Evolutionary conservation across 2,113 vertebrate species (phyloP).

Genomic region (Alligator mississippiensis): DNA sequence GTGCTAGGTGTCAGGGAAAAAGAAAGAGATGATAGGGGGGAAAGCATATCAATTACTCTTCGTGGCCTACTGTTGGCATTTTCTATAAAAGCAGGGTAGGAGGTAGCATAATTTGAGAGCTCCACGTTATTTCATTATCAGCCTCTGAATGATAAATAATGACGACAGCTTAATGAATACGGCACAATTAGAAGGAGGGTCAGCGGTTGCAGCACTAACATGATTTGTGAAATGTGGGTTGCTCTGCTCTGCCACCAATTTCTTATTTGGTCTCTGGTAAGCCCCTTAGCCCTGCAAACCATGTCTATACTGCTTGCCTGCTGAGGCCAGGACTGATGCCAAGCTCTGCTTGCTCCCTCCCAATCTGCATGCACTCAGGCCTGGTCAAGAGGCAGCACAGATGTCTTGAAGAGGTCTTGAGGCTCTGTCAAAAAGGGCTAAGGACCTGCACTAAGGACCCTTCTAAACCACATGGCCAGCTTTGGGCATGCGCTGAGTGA

Average conservation of each 20-base stretch:
- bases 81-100: rapidly evolving
- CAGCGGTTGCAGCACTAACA: not conserved
- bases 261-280: not conserved
- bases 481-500: too few species aligned
- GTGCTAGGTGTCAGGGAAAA: not conserved
- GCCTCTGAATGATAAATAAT: not conserved
- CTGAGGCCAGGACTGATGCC: too few species aligned
- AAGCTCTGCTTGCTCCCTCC: too few species aligned
- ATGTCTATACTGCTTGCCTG: too few species aligned
- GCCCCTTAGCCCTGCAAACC: not conserved
- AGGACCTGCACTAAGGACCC: too few species aligned
- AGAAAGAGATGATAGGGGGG: not conserved
- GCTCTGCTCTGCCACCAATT: not conserved
- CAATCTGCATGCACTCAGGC: too few species aligned
- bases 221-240: not conserved
- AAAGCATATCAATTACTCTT: not conserved
- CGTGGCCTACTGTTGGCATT: not conserved
- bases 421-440: too few species aligned
- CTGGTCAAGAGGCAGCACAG: too few species aligned
- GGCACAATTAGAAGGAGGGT: not conserved
- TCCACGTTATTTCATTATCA: not conserved
- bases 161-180: not conserved
- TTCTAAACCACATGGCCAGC: too few species aligned
- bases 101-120: not conserved
- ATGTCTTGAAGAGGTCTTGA: too few species aligned